phyloP scores from a whole-genome alignment of 2,888 invertebrate genomes.

The Heteromyza rotundicornis region DNA sequence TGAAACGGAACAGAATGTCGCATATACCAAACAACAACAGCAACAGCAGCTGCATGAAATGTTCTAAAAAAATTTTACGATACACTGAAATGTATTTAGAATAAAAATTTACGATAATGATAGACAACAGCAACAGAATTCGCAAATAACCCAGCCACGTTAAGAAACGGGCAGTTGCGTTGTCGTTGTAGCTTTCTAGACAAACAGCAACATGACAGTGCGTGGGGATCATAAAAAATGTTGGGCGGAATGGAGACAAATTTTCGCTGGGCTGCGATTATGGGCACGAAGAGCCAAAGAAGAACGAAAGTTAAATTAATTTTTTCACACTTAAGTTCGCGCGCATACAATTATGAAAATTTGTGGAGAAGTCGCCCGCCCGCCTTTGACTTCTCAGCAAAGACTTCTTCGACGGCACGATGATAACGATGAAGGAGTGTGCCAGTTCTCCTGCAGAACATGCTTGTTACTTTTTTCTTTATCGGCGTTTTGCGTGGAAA shows the following conservation, averaged over 20 bases:
- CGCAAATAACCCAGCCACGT: neutral
- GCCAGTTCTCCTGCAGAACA: too few relatives aligned
- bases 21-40: too few relatives aligned
- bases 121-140: conserved; percentile 24
- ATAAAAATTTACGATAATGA: conserved; percentile 59
- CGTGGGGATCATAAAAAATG: neutral
- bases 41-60: conserved; percentile 44
- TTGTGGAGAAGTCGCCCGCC: neutral
- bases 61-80: conserved; percentile 24
- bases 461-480: too few relatives aligned
- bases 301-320: conserved; percentile 48
- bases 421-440: too few relatives aligned
- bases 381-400: too few relatives aligned
- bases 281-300: neutral
- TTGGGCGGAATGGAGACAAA: neutral
- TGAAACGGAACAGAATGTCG: neutral
- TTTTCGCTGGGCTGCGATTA: too few relatives aligned
- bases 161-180: neutral
- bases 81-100: conserved; percentile 55
- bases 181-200: neutral
- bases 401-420: too few relatives aligned
- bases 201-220: neutral
- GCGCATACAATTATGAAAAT: conserved; percentile 1
- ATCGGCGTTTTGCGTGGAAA: too few relatives aligned
- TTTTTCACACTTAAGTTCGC: conserved; percentile 38